phyloP scores from a whole-genome alignment of 1,140 invertebrate genomes.

The Euura saliciscinereae region DNA sequence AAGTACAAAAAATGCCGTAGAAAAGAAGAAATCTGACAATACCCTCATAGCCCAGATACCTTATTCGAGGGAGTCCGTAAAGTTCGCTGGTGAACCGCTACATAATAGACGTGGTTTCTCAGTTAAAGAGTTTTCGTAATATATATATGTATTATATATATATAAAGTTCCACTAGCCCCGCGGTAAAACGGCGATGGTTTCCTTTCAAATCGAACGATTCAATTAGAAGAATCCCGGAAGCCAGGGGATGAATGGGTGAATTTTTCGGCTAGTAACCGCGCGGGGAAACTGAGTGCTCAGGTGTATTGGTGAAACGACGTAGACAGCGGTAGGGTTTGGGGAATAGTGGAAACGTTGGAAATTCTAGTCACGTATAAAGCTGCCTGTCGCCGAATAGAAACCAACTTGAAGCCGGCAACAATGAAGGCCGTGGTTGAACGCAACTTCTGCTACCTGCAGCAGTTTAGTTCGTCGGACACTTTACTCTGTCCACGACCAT shows the following conservation, averaged over 20 bases:
- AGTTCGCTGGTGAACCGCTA: neutral
- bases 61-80: neutral
- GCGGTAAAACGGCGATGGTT: neutral
- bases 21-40: too few species aligned
- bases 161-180: neutral
- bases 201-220: conserved; percentile 3
- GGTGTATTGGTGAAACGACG: conserved; percentile 1
- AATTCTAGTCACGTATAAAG: conserved; percentile 38
- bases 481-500: neutral
- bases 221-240: conserved; percentile 7
- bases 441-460: neutral
- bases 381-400: conserved; percentile 27
- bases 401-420: conserved; percentile 14
- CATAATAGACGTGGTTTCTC: neutral
- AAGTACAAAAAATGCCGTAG: too few species aligned
- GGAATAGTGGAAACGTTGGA: conserved; percentile 8
- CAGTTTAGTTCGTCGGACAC: conserved; percentile 2
- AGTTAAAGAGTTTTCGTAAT: neutral
- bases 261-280: neutral
- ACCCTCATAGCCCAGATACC: too few species aligned
- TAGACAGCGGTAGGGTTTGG: neutral
- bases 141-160: neutral
- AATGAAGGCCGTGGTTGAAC: neutral
- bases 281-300: neutral
- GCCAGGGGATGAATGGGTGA: neutral